Conservation (phyloP, 2,888 invertebrate genomes). For the Muschampia plurimacula region DNA sequence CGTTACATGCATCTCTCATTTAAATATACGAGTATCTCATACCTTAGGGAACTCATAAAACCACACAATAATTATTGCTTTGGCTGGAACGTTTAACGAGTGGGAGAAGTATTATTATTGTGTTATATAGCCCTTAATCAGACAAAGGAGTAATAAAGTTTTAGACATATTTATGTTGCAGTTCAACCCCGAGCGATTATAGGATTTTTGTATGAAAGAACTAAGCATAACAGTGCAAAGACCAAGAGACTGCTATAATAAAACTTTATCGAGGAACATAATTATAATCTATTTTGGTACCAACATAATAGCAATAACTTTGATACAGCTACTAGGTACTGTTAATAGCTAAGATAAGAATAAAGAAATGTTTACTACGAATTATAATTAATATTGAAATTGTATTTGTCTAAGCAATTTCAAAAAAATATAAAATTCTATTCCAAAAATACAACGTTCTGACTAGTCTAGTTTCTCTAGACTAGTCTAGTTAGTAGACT, state of each 20-base stretch:
- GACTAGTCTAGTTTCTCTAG: too few species aligned
- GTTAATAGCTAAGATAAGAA: too few species aligned
- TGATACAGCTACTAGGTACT: neutral
- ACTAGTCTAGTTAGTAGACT: too few species aligned
- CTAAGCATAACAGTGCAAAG: neutral
- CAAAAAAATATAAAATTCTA: too few species aligned
- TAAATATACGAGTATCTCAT: slow-evolving; percentile 43
- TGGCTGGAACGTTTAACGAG: slow-evolving; percentile 37
- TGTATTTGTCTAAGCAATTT: too few species aligned
- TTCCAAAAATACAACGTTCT: too few species aligned
- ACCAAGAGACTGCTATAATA: neutral
- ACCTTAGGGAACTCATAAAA: slow-evolving; percentile 50
- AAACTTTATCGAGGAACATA: too few species aligned
- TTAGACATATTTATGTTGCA: slow-evolving; percentile 21
- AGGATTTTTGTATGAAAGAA: slow-evolving; percentile 1
- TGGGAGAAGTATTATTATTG: slow-evolving; percentile 46
- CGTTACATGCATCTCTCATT: slow-evolving; percentile 27
- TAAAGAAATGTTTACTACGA: too few species aligned
- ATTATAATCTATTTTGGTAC: neutral
- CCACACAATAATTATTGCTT: slow-evolving; percentile 51
- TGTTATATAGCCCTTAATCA: slow-evolving; percentile 38
- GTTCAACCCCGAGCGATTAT: neutral
- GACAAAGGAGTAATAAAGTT: slow-evolving; percentile 34
- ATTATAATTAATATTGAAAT: too few species aligned
- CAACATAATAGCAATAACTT: too few species aligned